Base-by-base conservation (phyloP, 2,797 vertebrate species). In the Synanceia verrucosa region DNA sequence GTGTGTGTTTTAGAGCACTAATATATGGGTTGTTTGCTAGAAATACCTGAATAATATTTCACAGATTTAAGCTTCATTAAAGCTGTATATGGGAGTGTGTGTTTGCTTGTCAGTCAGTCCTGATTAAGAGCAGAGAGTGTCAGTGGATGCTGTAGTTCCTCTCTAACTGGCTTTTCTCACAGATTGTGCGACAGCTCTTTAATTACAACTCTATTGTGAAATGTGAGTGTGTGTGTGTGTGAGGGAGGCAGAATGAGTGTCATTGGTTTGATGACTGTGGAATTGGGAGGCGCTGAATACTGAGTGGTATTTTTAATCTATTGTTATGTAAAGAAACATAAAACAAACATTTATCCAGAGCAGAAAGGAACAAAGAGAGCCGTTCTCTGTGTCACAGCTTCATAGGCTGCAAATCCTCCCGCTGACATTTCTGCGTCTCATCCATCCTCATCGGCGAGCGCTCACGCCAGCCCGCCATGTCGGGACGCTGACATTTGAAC, bases 191-290 rank as follows among this genome's bases (percentile, higher is more conserved):
- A 88, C 89, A 90, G 85, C 79, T 89, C 72, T 79, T 62, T 91
- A 88, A 91, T 92, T 90, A 91, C 76, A 87, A 71, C 73, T 89
- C 75, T 76, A 79, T 91, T 89, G 81, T 88, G 65, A 81, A 76
- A 10, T 53, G 62, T 24, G 62, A 8, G 66, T 7, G 53, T n/a
- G 51, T 11, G 50, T 10, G 57, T 5, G 36, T 5, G 48, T 3
- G 34, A 11, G 29, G 3, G 41, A 50, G 60, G 31, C 53, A 71
- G 74, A 86, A 73, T 72, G 75, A 74, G 79, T 83, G 82, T 85
- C 86, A 80, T 58, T 48, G 64, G 69, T 77, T 85, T 81, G 89
- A 89, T 80, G 76, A 82, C 80, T 79, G 19, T 55, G 79, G 82
- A 87, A 78, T 56, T 39, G 65, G 59, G 55, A 82, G 71, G 68